Evolutionary conservation across 1,140 invertebrate species (phyloP), one percentile per base, ranked within the genome.

Genomic region (Homarus americanus): DNA sequence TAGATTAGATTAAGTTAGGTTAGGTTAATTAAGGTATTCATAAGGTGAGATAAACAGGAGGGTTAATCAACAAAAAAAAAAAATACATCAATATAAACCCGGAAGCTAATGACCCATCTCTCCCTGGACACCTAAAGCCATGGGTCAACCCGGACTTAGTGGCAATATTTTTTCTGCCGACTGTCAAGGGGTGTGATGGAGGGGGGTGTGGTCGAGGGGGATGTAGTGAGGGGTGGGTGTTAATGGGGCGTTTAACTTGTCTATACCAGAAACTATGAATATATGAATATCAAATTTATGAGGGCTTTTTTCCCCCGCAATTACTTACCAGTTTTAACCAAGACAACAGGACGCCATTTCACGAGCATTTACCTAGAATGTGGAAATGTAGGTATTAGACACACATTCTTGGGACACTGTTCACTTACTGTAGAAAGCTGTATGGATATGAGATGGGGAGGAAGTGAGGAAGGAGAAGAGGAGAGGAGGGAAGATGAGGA

Each of bases 181-280:
- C 69, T 85, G 83, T 34, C 66, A 53, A 73, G 28, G 34, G 36
- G 17, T 58, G n/a, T n/a, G n/a, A n/a, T n/a, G n/a, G n/a, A n/a
- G n/a, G n/a, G n/a, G n/a, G n/a, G n/a, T n/a, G n/a, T n/a, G n/a
- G n/a, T n/a, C n/a, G n/a, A n/a, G n/a, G n/a, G n/a, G n/a, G n/a
- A n/a, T n/a, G n/a, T n/a, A n/a, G n/a, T n/a, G n/a, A n/a, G n/a
- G n/a, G n/a, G n/a, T n/a, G n/a, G n/a, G n/a, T 66, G 20, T 63
- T 85, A 85, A 75, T 75, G 69, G 83, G 41, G n/a, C 40, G 69
- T 73, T 75, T 72, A 41, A 72, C 44, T 53, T 49, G 40, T 85
- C 83, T 75, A 53, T 75, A 85, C 69, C 69, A 85, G 41, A 85
- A 75, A 75, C 69, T 53, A 75, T 85, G 69, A 75, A 85, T 85